Evolutionary conservation across 1,140 invertebrate species (phyloP).

Genomic region (Brachystomella parvula): DNA sequence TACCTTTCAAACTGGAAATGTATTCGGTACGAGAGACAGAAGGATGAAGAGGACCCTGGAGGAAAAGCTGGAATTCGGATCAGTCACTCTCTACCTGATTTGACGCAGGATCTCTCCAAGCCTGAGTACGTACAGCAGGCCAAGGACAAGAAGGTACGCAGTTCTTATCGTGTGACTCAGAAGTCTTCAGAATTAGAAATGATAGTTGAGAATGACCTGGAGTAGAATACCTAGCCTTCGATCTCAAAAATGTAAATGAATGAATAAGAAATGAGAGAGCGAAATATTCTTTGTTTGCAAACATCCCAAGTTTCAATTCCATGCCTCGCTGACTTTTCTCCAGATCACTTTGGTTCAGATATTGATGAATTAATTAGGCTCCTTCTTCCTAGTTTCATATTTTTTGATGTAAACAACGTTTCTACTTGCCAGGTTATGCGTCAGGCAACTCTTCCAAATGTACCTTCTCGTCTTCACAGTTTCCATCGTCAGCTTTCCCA

Average conservation of each 20-base stretch:
- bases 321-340: too few relatives aligned
- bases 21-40: slow-evolving; percentile 27
- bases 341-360: too few relatives aligned
- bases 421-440: slow-evolving; percentile 37
- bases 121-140: slow-evolving; percentile 63
- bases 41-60: slow-evolving; percentile 52
- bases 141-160: slow-evolving; percentile 60
- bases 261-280: too few relatives aligned
- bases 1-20: slow-evolving; percentile 24
- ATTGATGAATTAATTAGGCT: too few relatives aligned
- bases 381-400: too few relatives aligned
- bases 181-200: not conserved
- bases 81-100: slow-evolving; percentile 63
- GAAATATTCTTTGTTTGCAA: too few relatives aligned
- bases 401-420: not conserved
- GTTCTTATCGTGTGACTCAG: not conserved
- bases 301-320: too few relatives aligned
- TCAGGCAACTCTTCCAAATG: slow-evolving; percentile 70
- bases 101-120: slow-evolving; percentile 60
- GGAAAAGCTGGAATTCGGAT: slow-evolving; percentile 61
- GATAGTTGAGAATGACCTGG: not conserved
- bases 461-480: slow-evolving; percentile 66
- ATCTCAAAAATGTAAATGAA: too few relatives aligned
- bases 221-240: not conserved
- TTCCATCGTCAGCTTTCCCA: slow-evolving; percentile 41